phyloP scores from a whole-genome alignment of 2,113 vertebrate species.

The Tringa solitaria region DNA sequence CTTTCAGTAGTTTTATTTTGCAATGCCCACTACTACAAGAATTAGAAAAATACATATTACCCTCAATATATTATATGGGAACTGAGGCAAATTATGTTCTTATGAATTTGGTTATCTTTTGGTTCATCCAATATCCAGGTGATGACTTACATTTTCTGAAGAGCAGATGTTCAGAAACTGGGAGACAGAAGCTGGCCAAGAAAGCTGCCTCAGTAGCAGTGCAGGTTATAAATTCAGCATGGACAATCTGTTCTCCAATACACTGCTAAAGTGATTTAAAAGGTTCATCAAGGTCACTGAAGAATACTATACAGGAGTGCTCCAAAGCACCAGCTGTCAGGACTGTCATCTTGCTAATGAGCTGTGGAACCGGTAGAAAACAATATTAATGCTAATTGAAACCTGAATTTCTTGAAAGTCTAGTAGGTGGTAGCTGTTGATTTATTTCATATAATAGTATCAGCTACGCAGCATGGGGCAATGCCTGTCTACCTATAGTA shows the following conservation, averaged over 20 bases:
- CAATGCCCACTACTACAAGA: fast-evolving
- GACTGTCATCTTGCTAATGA: constrained; percentile 40
- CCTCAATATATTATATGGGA: neutral
- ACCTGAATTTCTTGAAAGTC: neutral
- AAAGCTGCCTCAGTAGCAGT: constrained; percentile 17
- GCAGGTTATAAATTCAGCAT: constrained; percentile 43
- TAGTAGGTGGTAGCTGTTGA: neutral
- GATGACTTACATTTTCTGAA: constrained; percentile 19
- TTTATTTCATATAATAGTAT: neutral
- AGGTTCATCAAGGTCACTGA: constrained; percentile 47
- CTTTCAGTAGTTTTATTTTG: neutral
- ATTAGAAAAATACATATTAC: neutral
- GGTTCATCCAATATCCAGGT: neutral
- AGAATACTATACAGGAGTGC: constrained; percentile 1
- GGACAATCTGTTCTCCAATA: constrained; percentile 57
- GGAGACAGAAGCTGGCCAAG: constrained; percentile 19
- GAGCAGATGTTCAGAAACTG: constrained; percentile 36
- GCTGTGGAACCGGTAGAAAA: constrained; percentile 14
- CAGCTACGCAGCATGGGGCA: neutral
- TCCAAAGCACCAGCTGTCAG: constrained; percentile 50
- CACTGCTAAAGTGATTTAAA: constrained; percentile 50
- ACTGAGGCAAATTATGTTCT: neutral
- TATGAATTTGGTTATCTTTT: neutral
- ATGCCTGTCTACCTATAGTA: neutral
- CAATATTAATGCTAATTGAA: constrained; percentile 31